Conservation (phyloP, 2,797 vertebrate genomes). For the Sebastolobus alascanus region DNA sequence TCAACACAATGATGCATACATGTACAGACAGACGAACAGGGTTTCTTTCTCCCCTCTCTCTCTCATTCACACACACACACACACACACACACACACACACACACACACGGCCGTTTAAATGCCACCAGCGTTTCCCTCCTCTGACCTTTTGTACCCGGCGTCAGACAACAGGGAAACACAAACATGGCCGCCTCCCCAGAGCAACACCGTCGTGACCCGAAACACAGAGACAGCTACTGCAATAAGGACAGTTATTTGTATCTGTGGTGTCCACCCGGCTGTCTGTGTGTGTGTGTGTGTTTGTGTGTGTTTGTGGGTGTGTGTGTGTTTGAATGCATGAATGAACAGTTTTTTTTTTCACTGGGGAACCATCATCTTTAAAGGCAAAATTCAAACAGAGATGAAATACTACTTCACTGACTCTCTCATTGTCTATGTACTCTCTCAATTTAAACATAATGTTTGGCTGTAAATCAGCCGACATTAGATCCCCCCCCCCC, state of each 20-base stretch:
- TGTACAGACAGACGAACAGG: constrained; percentile 36
- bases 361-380: neutral
- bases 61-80: constrained; percentile 12
- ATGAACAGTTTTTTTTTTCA: neutral
- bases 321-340: neutral
- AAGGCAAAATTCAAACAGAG: neutral
- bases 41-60: constrained; percentile 3
- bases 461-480: neutral
- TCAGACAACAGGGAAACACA: constrained; percentile 70
- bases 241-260: constrained; percentile 25
- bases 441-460: neutral
- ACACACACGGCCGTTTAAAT: constrained; percentile 40
- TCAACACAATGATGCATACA: constrained; percentile 36
- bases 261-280: neutral
- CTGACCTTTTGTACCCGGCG: constrained; percentile 75
- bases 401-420: neutral
- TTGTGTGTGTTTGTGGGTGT: neutral
- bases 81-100: constrained; percentile 14
- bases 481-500: neutral
- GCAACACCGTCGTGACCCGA: constrained; percentile 52
- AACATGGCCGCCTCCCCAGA: constrained; percentile 69
- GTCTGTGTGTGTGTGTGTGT: neutral
- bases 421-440: neutral
- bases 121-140: constrained; percentile 68
- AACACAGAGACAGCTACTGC: constrained; percentile 44